Percentiles rank a stretch among this genome's conserved stretches.
Evolutionary conservation across 2,797 vertebrate species (phyloP).

Genomic region (Ispidina picta): DNA sequence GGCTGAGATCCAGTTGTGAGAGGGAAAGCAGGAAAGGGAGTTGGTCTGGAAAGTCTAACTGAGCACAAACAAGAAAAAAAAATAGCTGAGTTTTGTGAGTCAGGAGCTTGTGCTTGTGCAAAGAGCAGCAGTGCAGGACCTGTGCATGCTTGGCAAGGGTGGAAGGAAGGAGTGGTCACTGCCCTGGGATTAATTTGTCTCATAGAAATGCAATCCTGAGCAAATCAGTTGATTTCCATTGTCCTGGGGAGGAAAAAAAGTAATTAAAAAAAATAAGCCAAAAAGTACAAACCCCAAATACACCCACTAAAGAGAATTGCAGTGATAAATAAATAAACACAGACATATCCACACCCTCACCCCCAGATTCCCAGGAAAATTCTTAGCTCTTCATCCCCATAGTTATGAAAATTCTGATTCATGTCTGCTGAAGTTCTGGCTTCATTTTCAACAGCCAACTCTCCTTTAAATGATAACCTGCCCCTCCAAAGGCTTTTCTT

Average conservation of each 20-base stretch:
- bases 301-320: background rate
- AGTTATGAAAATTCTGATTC: background rate
- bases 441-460: background rate
- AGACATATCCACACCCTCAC: fast-evolving
- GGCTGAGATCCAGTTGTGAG: background rate
- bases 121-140: background rate
- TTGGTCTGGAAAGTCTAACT: background rate
- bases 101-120: background rate
- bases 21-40: background rate
- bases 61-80: background rate
- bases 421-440: background rate
- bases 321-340: background rate
- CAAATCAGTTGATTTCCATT: background rate
- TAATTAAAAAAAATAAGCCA: no score
- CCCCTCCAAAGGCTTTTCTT: constrained; percentile 17
- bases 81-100: background rate
- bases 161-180: background rate
- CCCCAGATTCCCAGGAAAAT: background rate
- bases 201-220: background rate
- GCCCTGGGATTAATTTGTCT: background rate
- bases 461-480: background rate
- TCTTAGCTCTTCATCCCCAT: background rate
- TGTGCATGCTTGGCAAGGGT: background rate
- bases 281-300: background rate
- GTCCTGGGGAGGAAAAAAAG: background rate